Percentiles rank a stretch among this genome's conserved stretches.
Conservation (phyloP, 2,888 invertebrate species). For the Barypeithes pellucidus region DNA sequence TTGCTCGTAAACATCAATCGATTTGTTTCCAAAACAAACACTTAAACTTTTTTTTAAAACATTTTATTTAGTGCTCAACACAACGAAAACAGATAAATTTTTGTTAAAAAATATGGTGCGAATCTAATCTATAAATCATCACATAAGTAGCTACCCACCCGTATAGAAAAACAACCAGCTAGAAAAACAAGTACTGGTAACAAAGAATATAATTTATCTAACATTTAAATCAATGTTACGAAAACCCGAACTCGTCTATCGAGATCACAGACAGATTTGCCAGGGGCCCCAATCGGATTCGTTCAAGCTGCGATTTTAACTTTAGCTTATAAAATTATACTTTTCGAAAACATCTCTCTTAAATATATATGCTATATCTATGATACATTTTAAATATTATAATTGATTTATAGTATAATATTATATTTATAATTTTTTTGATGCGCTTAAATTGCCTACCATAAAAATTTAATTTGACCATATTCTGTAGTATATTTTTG, state of each 20-base stretch:
- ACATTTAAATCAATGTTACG: background rate
- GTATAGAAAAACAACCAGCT: background rate
- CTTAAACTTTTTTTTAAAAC: constrained; percentile 11
- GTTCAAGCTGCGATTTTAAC: background rate
- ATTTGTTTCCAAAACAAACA: background rate
- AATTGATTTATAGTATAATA: constrained; percentile 15
- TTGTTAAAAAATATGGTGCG: constrained; percentile 13
- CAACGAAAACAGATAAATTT: constrained; percentile 2
- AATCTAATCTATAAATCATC: constrained; percentile 27
- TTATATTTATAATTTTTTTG: constrained; percentile 6
- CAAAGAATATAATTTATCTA: background rate
- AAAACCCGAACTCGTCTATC: background rate
- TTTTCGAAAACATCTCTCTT: background rate
- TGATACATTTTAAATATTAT: constrained; percentile 24
- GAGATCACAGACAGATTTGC: background rate
- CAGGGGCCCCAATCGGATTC: background rate
- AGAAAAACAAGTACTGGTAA: background rate
- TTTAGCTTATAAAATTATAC: background rate
- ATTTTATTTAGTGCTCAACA: constrained; percentile 17
- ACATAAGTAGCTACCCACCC: constrained; percentile 25
- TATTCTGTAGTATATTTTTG: constrained; percentile 12
- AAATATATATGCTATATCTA: constrained; percentile 13
- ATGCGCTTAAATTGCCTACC: constrained; percentile 6
- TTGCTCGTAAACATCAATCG: background rate
- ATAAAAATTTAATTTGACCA: constrained; percentile 27